phyloP scores from a whole-genome alignment of 2,113 vertebrate genomes.

The Gulo gulo region DNA sequence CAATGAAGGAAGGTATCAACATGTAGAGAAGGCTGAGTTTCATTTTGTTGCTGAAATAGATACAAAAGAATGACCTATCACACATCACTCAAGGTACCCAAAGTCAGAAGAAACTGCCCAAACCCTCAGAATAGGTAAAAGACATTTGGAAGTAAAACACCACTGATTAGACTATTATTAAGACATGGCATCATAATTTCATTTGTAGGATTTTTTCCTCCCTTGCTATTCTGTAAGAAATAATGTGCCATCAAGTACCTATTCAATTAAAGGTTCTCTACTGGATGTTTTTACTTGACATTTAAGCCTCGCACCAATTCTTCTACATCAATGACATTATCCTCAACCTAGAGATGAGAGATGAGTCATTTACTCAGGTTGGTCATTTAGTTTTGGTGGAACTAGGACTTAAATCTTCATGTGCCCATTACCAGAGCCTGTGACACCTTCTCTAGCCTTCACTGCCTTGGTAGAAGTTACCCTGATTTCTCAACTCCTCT shows the following conservation, averaged over 20 bases:
- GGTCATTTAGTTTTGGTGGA: neutral
- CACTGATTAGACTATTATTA: neutral
- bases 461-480: neutral
- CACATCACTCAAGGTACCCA: neutral
- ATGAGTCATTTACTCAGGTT: neutral
- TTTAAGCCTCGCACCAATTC: neutral
- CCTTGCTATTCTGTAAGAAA: neutral
- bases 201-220: neutral
- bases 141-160: neutral
- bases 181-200: neutral
- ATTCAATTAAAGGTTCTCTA: neutral
- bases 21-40: neutral
- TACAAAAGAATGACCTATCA: neutral
- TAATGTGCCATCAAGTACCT: neutral
- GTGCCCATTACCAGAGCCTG: neutral
- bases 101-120: neutral
- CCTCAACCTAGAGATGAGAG: neutral
- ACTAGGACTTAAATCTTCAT: neutral
- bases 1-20: neutral
- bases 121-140: neutral
- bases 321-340: neutral
- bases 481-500: neutral
- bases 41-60: neutral
- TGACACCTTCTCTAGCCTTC: neutral
- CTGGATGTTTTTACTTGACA: neutral